phyloP scores from a whole-genome alignment of 1,140 invertebrate species.

The Ditylenchus dipsaci region DNA sequence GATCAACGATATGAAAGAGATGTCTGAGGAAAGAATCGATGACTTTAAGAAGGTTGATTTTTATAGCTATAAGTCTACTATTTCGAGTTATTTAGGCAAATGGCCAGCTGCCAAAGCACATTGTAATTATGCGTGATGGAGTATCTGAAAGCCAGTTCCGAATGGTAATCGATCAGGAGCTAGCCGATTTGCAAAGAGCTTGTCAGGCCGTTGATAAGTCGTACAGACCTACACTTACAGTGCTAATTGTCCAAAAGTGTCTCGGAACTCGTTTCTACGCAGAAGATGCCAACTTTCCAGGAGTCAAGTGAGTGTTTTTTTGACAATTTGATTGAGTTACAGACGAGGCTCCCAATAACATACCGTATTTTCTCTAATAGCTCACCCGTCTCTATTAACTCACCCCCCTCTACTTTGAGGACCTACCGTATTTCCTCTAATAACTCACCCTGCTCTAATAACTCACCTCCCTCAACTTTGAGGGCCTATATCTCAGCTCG shows the following conservation, averaged over 20 bases:
- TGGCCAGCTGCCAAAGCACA: neutral
- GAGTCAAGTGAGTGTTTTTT: neutral
- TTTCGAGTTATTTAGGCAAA: slow-evolving; percentile 60
- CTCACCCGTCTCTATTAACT: too few relatives aligned
- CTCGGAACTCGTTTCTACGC: slow-evolving; percentile 33
- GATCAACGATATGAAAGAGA: slow-evolving; percentile 70
- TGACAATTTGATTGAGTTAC: too few relatives aligned
- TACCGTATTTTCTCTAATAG: too few relatives aligned
- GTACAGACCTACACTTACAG: slow-evolving; percentile 18
- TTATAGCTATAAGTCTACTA: slow-evolving; percentile 59
- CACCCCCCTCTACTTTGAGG: too few relatives aligned
- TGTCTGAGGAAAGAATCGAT: slow-evolving; percentile 60
- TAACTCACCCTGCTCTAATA: too few relatives aligned
- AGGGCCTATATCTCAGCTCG: too few relatives aligned
- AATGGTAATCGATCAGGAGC: slow-evolving; percentile 20
- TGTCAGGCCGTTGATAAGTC: neutral
- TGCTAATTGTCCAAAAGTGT: slow-evolving; percentile 28
- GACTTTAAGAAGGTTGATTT: neutral
- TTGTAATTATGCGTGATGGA: slow-evolving; percentile 75
- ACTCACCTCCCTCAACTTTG: too few relatives aligned
- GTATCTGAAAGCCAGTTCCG: slow-evolving; percentile 80
- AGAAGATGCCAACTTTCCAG: neutral
- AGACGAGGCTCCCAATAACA: too few relatives aligned
- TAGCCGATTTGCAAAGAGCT: slow-evolving; percentile 3
- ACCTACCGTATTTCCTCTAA: too few relatives aligned